Evolutionary conservation across 2,797 vertebrate species (phyloP).

Genomic region (Champsocephalus esox): DNA sequence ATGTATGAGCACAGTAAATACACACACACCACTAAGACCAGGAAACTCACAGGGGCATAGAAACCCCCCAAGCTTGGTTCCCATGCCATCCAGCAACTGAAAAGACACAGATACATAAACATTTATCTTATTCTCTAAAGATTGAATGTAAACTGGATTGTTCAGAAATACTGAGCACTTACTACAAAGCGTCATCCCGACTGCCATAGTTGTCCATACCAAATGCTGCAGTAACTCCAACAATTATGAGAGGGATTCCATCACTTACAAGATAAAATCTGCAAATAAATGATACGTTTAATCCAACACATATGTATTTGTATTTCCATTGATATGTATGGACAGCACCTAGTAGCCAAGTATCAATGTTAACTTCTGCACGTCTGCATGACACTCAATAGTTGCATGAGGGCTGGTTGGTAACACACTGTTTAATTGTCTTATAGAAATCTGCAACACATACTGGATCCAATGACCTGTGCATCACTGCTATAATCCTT

Average conservation of each 20-base stretch:
- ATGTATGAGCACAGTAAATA: conserved; percentile 93
- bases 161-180: conserved; percentile 76
- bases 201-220: conserved; percentile 94
- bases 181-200: conserved; percentile 90
- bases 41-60: conserved; percentile 90
- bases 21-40: conserved; percentile 89
- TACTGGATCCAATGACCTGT: background rate
- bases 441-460: background rate
- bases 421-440: background rate
- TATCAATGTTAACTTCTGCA: conserved; percentile 4
- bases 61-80: conserved; percentile 95
- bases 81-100: conserved; percentile 99
- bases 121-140: background rate
- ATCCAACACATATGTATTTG: too few species aligned
- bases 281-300: conserved; percentile 29
- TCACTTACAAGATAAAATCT: conserved; percentile 94
- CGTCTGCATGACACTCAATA: background rate
- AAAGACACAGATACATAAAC: conserved; percentile 8
- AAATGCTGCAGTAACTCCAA: conserved; percentile 92
- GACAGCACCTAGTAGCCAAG: background rate
- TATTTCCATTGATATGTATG: too few species aligned
- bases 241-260: conserved; percentile 93
- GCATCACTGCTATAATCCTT: background rate
- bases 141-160: background rate
- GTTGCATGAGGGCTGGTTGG: background rate